Evolutionary conservation across 1,140 invertebrate genomes (phyloP), one percentile per base, ranked within the genome.

Genomic region (Hormaphis cornu): DNA sequence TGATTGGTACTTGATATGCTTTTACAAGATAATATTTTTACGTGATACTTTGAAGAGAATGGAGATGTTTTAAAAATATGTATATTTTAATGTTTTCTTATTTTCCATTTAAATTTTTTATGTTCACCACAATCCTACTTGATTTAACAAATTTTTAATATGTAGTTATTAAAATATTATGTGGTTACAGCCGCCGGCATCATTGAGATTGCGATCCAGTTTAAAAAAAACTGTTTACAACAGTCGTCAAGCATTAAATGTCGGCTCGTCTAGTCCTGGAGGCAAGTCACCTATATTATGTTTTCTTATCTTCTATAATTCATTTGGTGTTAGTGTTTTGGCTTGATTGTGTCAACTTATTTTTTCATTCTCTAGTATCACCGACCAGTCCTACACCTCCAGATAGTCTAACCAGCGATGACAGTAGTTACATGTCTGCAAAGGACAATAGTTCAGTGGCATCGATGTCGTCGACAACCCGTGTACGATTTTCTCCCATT

Each of bases 381-480:
- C 89, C 89, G 28, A 91, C 89, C 2, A 90, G 90, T 79, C 86
- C 88, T n/a, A 91, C 90, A 2, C 89, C 90, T 0, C 89, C 89
- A 0, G 90, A 92, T 72, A 90, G 88, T 72, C 75, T 90, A 16
- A 88, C 89, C 0, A 90, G 89, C 73, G 90, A 91, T 59, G 89
- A 92, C 72, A 89, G 87, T 72, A 90, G 88, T 35, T 91, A 91
- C 75, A 83, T 90, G 40, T 92, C 89, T 1, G 89, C 90, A 2
- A 86, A 89, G 72, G 89, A 90, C 73, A n/a, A n/a, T n/a, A 85
- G 83, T 54, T 85, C 83, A 6, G 82, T 83, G 71, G 83, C 84
- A 3, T 81, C 80, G 8, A 78, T 80, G n/a, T 9, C 84, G 5
- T 81, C 80, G 8, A 78, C 80, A 6, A 84, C 85, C 40, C 80